phyloP scores from a whole-genome alignment of 2,888 invertebrate species.

The Megalurothrips usitatus region DNA sequence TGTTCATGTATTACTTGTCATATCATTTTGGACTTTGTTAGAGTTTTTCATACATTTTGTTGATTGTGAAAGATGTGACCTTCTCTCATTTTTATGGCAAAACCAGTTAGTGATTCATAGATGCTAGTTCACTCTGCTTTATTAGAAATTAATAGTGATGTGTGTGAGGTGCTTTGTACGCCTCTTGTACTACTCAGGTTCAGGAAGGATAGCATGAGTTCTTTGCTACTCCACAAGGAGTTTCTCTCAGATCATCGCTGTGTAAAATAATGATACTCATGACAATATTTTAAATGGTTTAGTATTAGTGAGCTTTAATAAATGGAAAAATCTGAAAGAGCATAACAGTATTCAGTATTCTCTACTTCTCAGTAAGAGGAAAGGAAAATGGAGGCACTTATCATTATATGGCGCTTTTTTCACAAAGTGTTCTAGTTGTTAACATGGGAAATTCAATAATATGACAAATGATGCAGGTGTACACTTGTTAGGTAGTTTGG shows the following conservation, averaged over 20 bases:
- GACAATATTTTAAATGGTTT: conserved; percentile 4
- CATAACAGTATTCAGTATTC: not conserved
- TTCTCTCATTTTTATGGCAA: too few relatives aligned
- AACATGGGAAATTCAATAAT: not conserved
- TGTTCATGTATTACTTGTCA: conserved; percentile 14
- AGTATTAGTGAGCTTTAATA: not conserved
- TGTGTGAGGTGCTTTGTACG: not conserved
- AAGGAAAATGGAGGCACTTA: too few relatives aligned
- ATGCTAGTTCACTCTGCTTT: not conserved
- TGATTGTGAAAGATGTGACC: not conserved
- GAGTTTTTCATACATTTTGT: not conserved
- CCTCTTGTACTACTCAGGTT: not conserved
- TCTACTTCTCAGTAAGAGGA: too few relatives aligned
- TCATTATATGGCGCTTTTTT: too few relatives aligned
- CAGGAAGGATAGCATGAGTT: not conserved
- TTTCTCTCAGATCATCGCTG: not conserved
- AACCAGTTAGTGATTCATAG: not conserved
- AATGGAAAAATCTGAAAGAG: not conserved
- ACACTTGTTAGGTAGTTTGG: too few relatives aligned
- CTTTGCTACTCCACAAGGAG: not conserved
- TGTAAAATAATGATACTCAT: not conserved
- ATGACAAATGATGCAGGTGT: too few relatives aligned
- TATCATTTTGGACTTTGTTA: conserved; percentile 16
- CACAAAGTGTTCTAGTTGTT: not conserved
- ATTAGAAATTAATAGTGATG: not conserved